Conservation (phyloP, 2,797 vertebrate species). For the Semaprochilodus insignis region DNA sequence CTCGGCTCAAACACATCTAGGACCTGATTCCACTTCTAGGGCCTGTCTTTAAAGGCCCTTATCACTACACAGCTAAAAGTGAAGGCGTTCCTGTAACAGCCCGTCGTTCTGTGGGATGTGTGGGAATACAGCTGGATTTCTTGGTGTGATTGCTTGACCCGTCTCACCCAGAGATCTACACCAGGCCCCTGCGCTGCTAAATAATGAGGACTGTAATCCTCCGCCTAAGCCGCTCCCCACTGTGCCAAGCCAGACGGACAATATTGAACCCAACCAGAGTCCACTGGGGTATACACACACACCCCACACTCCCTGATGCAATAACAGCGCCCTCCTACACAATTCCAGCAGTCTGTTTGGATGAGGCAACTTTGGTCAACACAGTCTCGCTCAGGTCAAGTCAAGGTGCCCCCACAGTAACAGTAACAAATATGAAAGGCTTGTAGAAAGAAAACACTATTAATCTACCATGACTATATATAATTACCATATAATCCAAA, state of each 20-base stretch:
- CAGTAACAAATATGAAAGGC: neutral
- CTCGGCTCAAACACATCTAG: neutral
- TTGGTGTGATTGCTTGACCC: constrained; percentile 46
- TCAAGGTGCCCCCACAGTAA: neutral
- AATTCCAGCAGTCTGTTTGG: constrained; percentile 12
- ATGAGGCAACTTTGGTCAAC: constrained; percentile 50
- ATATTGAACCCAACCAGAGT: constrained; percentile 50
- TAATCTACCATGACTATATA: neutral
- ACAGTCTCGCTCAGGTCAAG: constrained; percentile 7
- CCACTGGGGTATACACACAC: constrained; percentile 17
- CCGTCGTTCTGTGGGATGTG: neutral
- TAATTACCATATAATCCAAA: neutral
- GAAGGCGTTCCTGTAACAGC: neutral
- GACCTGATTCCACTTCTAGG: neutral
- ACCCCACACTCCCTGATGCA: constrained; percentile 33
- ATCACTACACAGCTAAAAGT: neutral
- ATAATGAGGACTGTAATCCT: constrained; percentile 58
- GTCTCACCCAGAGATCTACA: constrained; percentile 46
- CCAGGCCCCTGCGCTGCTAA: constrained; percentile 25
- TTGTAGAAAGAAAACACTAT: neutral
- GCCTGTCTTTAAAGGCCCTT: neutral
- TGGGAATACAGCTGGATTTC: constrained; percentile 6
- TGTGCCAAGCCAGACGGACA: constrained; percentile 58
- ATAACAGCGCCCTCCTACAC: constrained; percentile 23
- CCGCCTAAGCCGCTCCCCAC: constrained; percentile 46